phyloP scores from a whole-genome alignment of 2,888 invertebrate species.

The Platynereis dumerilii region DNA sequence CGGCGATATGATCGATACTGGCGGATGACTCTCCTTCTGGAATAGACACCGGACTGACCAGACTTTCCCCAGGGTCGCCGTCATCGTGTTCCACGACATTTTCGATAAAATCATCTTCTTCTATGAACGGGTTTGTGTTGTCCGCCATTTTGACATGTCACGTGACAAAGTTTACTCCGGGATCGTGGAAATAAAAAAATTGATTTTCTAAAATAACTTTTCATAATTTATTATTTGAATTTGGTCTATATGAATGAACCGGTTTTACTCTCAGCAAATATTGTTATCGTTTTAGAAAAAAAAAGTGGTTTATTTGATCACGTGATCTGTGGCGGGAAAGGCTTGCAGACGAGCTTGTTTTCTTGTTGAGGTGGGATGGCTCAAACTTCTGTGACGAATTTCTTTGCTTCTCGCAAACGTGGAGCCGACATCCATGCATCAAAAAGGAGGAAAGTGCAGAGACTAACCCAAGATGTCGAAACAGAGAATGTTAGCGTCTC shows the following conservation, averaged over 20 bases:
- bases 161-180: slow-evolving; percentile 14
- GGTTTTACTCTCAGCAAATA: too few relatives aligned
- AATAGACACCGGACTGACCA: slow-evolving; percentile 25
- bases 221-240: too few relatives aligned
- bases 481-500: slow-evolving; percentile 13
- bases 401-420: slow-evolving; percentile 49
- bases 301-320: slow-evolving; percentile 10
- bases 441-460: slow-evolving; percentile 47
- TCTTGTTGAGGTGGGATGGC: slow-evolving; percentile 42
- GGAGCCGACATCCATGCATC: slow-evolving; percentile 44
- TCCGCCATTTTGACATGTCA: slow-evolving; percentile 54
- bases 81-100: slow-evolving; percentile 37
- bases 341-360: neutral
- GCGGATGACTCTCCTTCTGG: slow-evolving; percentile 41
- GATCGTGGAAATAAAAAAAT: too few relatives aligned
- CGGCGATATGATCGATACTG: slow-evolving; percentile 53
- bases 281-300: too few relatives aligned
- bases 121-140: slow-evolving; percentile 49
- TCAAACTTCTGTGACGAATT: slow-evolving; percentile 52
- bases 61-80: slow-evolving; percentile 22
- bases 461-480: neutral
- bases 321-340: slow-evolving; percentile 23
- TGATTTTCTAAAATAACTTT: too few relatives aligned
- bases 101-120: slow-evolving; percentile 36
- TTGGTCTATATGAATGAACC: too few relatives aligned